Conservation (phyloP, 2,888 invertebrate species). For the Physocephala rufipes region DNA sequence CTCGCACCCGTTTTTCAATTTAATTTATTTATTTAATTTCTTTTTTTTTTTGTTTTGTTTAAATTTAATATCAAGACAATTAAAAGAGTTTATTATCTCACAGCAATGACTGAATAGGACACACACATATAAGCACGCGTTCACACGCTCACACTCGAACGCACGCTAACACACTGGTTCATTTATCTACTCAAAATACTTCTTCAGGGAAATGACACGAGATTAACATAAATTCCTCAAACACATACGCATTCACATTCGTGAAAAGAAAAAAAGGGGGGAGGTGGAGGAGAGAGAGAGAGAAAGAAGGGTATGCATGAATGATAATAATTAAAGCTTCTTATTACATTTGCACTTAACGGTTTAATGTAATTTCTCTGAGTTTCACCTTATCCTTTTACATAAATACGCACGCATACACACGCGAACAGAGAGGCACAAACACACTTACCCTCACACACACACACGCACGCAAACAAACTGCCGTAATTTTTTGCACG, state of each 20-base stretch:
- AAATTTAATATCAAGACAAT: background rate
- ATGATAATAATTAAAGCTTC: conserved; percentile 33
- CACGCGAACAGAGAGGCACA: no score
- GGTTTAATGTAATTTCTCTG: conserved; percentile 27
- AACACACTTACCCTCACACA: background rate
- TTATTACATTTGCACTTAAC: conserved; percentile 29
- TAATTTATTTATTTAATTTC: no score
- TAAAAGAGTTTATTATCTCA: background rate
- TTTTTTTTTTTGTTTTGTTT: no score
- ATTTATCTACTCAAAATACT: no score
- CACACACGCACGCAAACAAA: background rate
- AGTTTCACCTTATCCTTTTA: background rate
- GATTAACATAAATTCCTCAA: conserved; percentile 3
- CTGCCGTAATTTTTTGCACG: background rate
- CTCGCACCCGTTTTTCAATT: no score
- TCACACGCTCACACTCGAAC: background rate
- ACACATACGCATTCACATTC: conserved; percentile 11
- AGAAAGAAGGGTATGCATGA: background rate
- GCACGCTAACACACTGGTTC: conserved; percentile 9
- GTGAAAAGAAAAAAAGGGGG: background rate
- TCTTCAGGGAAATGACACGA: background rate
- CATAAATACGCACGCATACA: conserved; percentile 15
- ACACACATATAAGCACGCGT: background rate
- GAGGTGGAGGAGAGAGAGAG: background rate
- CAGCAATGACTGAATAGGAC: background rate